A percentile compares a stretch with the other conserved stretches of the same genome.
phyloP scores from a whole-genome alignment of 2,797 vertebrate genomes.

The Xenops minutus region DNA sequence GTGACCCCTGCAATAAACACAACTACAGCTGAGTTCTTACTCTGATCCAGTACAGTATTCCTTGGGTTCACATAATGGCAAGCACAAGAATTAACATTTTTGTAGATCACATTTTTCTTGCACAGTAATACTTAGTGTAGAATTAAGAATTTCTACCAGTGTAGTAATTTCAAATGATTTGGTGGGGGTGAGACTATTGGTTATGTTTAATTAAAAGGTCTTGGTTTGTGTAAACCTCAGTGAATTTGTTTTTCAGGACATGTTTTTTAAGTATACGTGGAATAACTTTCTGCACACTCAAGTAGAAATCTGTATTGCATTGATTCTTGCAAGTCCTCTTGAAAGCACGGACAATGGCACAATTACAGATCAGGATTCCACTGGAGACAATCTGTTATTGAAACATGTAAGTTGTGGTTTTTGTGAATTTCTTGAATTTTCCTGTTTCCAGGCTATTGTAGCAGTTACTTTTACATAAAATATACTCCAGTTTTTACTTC shows the following conservation, averaged over 20 bases:
- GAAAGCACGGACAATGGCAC: conserved; percentile 83
- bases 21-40: neutral
- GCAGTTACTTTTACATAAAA: neutral
- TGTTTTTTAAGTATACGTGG: conserved; percentile 99
- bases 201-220: neutral
- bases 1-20: neutral
- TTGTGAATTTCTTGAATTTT: neutral
- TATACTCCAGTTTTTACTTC: neutral
- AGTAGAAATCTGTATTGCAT: conserved; percentile 96
- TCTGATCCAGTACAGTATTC: neutral
- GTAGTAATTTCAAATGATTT: neutral
- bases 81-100: neutral
- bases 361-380: conserved; percentile 81
- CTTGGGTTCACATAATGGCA: neutral
- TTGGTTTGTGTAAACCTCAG: neutral
- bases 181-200: neutral
- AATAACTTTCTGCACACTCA: conserved; percentile 98
- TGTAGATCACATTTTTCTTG: neutral
- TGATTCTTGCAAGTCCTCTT: conserved; percentile 94
- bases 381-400: conserved; percentile 87
- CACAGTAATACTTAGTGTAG: neutral
- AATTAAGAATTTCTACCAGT: neutral
- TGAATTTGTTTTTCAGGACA: conserved; percentile 81
- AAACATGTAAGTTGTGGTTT: conserved; percentile 85
- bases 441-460: neutral